phyloP scores from a whole-genome alignment of 2,113 vertebrate species.

The Bujurquina vittata region DNA sequence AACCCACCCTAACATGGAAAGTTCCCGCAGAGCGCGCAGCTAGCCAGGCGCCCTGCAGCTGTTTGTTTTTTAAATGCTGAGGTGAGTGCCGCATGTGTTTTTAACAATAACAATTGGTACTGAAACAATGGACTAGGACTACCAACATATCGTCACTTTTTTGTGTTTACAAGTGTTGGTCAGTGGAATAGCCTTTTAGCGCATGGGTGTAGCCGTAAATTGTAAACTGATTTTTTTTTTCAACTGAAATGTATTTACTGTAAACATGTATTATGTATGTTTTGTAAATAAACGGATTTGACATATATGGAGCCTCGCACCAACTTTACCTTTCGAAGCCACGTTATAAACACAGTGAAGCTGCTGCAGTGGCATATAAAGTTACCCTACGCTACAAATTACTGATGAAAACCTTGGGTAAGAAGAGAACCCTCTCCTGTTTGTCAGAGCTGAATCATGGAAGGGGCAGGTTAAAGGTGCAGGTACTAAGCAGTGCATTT shows the following conservation, averaged over 20 bases:
- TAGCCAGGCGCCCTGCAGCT: constrained; percentile 52
- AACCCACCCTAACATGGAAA: constrained; percentile 56
- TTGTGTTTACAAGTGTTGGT: neutral
- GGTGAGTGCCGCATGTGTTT: constrained; percentile 64
- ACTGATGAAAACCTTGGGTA: constrained; percentile 35
- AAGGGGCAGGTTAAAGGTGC: constrained; percentile 11
- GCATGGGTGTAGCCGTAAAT: neutral
- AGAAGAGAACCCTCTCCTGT: neutral
- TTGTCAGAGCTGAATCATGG: neutral
- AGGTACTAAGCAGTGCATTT: constrained; percentile 4
- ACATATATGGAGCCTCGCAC: neutral
- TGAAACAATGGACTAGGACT: neutral
- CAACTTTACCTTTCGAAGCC: neutral
- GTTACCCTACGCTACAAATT: constrained; percentile 14
- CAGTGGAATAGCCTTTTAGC: neutral
- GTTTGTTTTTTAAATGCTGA: constrained; percentile 53
- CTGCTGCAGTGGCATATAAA: constrained; percentile 34
- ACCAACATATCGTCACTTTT: neutral
- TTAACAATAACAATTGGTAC: neutral
- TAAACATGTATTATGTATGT: neutral
- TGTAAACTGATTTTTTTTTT: neutral
- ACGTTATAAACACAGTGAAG: constrained; percentile 13
- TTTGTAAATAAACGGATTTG: neutral
- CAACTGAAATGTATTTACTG: neutral
- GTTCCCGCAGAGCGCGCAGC: constrained; percentile 51